These are phyloP conservation scores for Diorhabda sublineata DNA, from an alignment of 1,140 invertebrate genomes.

Conservation along the genomic window DNA sequence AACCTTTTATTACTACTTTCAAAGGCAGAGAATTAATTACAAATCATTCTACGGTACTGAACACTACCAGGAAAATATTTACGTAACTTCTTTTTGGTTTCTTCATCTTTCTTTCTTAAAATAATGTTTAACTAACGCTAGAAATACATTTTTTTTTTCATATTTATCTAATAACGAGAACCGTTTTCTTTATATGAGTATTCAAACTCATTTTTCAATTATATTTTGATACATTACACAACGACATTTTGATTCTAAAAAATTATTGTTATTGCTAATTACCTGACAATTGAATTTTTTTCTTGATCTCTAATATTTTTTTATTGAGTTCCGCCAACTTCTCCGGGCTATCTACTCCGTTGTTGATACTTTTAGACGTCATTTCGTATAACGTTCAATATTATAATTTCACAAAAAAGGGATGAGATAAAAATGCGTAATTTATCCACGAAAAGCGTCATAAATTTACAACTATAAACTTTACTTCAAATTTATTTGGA, in stretches of 20 bases:
- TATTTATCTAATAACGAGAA: background rate
- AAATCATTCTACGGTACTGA: no score
- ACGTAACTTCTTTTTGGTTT: background rate
- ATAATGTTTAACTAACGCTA: background rate
- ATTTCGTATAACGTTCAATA: background rate
- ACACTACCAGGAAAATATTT: no score
- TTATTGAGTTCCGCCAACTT: conserved; percentile 57
- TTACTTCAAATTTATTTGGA: no score
- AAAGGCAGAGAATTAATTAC: no score
- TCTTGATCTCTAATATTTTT: conserved; percentile 75
- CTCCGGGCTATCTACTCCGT: conserved; percentile 9
- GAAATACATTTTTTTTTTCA: conserved; percentile 1
- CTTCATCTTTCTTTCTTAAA: background rate
- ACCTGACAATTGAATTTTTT: conserved; percentile 77
- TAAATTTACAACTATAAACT: no score
- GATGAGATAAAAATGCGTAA: no score
- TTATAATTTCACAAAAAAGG: no score
- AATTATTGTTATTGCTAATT: conserved; percentile 7
- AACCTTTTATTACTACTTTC: no score
- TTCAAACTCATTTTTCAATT: background rate
- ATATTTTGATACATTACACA: background rate
- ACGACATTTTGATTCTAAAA: background rate
- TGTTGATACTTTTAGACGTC: conserved; percentile 6
- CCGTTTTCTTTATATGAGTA: background rate
- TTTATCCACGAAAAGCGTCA: no score